Conservation (phyloP, 30 jellyfish, hydroid and myxozoan species). For the Mastigias papua region DNA sequence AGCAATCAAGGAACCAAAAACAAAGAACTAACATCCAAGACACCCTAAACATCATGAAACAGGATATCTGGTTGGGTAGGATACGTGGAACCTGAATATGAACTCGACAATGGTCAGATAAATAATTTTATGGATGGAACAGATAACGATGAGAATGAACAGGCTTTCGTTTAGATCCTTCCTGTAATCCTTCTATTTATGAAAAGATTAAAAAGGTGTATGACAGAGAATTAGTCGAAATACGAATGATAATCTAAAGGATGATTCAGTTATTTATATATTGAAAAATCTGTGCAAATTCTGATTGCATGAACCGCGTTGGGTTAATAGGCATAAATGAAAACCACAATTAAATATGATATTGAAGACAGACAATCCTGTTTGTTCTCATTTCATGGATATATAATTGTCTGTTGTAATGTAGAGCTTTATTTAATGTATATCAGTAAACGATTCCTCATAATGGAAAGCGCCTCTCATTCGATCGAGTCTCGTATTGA, state of each 20-base stretch:
- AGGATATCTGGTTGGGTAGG: no score
- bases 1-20: no score
- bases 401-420: no score
- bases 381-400: neutral
- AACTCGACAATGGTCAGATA: neutral
- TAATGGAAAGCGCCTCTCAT: no score
- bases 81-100: neutral
- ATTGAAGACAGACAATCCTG: neutral
- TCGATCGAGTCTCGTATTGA: no score
- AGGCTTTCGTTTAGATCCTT: no score
- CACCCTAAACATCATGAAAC: no score
- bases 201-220: conserved; percentile 1
- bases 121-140: neutral
- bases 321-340: conserved; percentile 6
- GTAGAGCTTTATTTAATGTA: no score
- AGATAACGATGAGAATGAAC: neutral
- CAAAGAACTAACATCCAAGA: no score
- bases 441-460: no score
- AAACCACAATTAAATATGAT: conserved; percentile 23
- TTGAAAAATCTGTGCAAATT: neutral
- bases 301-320: conserved; percentile 6
- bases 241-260: conserved; percentile 22
- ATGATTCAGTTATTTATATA: conserved; percentile 15
- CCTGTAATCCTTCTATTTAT: neutral
- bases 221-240: neutral